Base-by-base conservation (phyloP, 1,140 invertebrate species). In the Pseudomyrmex gracilis region DNA sequence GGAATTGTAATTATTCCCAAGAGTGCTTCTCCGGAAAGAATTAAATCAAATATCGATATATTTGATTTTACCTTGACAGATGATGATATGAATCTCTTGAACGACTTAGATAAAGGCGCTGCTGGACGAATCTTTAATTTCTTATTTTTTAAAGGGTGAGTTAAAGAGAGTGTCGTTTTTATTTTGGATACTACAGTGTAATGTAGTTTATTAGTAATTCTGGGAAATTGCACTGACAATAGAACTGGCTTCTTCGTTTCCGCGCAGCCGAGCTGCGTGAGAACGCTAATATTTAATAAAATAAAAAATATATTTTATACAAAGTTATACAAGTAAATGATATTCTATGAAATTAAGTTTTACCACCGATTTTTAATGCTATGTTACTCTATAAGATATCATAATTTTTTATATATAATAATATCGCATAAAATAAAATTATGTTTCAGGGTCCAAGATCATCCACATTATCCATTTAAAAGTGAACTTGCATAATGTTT, bases 1-100 rank as follows among this genome's bases (percentile, higher is more conserved):
- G 96, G 96, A 10, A 94, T 98, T 9, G 94, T 96, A 57, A 97
- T 97, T 17, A 98, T 99, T 91, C 98, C 98, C 60, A 99, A 98
- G 94, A 98, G 97, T 91, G 96, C 96, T 0, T 97, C 96, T 90
- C 94, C 96, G 0, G 92, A 95, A 9, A 95, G 98, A 89, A 95
- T 98, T 1, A 95, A 95, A 89, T 92, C 95, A 20, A 97, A 97
- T 91, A 95, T 95, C 55, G 91, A 95, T 49, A 88, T 96, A 73
- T 96, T 96, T 82, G 94, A 96, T 91, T 96, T 96, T 90, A 90
- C 93, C 70, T 88, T 96, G 15, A 93, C 84, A 9, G 84, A 93
- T 15, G 93, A 95, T 2, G 95, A 96, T 63, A 94, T 96, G 86
- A 85, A 93, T 22, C 60, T 87, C 22, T 83, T 96, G n/a, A 92